Percentiles rank a stretch among this genome's conserved stretches.
Conservation (phyloP, 1,140 invertebrate species). For the Tetramorium alpestre region DNA sequence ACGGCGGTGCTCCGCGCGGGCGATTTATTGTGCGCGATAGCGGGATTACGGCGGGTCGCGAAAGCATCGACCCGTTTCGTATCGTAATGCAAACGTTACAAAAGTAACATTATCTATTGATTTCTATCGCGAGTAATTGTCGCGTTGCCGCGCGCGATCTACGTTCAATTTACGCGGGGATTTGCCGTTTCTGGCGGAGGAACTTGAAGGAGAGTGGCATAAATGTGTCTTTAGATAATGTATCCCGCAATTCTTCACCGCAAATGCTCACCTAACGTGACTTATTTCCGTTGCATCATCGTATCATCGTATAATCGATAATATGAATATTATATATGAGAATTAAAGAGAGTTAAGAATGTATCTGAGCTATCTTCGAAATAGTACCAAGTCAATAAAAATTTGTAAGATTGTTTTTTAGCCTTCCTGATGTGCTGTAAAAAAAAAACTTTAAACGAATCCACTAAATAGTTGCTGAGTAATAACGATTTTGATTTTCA, state of each 20-base stretch:
- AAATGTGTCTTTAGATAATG: conserved; percentile 17
- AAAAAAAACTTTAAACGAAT: too few relatives aligned
- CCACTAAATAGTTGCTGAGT: too few relatives aligned
- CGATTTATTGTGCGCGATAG: conserved; percentile 48
- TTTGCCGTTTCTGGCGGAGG: neutral
- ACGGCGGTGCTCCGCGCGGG: neutral
- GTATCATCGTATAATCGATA: neutral
- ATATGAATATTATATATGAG: neutral
- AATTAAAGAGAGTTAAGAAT: neutral
- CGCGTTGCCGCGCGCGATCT: conserved; percentile 12
- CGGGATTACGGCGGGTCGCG: neutral
- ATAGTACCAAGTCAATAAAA: too few relatives aligned
- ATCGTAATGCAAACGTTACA: neutral
- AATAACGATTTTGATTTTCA: too few relatives aligned
- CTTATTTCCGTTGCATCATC: neutral
- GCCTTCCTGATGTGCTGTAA: too few relatives aligned
- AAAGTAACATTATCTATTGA: conserved; percentile 22
- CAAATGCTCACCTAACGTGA: neutral
- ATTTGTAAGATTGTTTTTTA: too few relatives aligned
- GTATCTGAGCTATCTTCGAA: too few relatives aligned
- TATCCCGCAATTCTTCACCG: neutral
- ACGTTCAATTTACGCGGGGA: conserved; percentile 8
- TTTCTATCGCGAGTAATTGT: conserved; percentile 49
- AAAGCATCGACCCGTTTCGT: conserved; percentile 4
- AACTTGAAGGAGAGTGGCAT: neutral